Evolutionary conservation across 2,888 invertebrate species (phyloP).

Genomic region (Tinea pellionella): DNA sequence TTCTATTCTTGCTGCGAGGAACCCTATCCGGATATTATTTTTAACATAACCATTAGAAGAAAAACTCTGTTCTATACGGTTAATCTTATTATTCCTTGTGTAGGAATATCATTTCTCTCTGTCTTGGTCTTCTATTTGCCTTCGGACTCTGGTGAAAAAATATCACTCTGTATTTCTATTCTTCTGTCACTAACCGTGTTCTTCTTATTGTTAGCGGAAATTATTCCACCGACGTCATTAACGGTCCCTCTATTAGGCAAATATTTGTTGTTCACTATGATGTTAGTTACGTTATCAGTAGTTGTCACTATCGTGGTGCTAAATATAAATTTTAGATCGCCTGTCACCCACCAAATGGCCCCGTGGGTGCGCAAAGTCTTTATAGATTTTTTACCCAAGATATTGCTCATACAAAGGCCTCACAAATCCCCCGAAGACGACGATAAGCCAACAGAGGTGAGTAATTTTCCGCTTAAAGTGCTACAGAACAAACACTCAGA

Average conservation of each 20-base stretch:
- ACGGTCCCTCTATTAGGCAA: constrained; percentile 92
- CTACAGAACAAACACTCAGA: constrained; percentile 3
- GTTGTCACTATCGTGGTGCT: constrained; percentile 94
- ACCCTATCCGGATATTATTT: constrained; percentile 97
- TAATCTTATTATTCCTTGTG: constrained; percentile 96
- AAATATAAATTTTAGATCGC: constrained; percentile 92
- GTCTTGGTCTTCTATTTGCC: constrained; percentile 98
- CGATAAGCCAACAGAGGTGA: constrained; percentile 64
- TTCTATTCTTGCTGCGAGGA: constrained; percentile 97
- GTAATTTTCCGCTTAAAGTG: constrained; percentile 19
- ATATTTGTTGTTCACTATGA: constrained; percentile 94
- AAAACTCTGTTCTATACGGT: constrained; percentile 98
- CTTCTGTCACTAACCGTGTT: constrained; percentile 93
- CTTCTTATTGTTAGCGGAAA: constrained; percentile 92
- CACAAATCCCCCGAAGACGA: constrained; percentile 78
- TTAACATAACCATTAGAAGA: constrained; percentile 93
- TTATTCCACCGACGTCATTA: constrained; percentile 93
- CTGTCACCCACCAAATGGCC: constrained; percentile 92
- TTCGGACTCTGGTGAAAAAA: constrained; percentile 97
- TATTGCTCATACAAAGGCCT: constrained; percentile 89
- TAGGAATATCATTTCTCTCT: constrained; percentile 96
- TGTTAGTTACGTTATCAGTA: constrained; percentile 91
- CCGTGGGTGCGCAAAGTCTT: constrained; percentile 91
- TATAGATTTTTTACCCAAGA: constrained; percentile 86
- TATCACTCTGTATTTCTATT: constrained; percentile 95